These are phyloP conservation scores for Microcebus murinus DNA, from an alignment of 2,113 vertebrate species.

Conservation along the genomic window DNA sequence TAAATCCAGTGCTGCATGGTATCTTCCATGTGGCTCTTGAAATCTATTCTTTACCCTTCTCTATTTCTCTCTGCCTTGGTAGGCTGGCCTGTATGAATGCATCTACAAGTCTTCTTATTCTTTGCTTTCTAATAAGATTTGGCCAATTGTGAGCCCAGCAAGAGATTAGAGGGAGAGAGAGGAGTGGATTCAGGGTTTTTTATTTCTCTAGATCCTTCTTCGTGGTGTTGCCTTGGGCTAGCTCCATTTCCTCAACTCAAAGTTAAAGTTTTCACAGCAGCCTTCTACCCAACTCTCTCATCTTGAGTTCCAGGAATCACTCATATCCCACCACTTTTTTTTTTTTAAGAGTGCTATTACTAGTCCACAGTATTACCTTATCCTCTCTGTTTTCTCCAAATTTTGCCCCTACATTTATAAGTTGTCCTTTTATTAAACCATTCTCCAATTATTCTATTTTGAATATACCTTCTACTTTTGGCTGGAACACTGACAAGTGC, in stretches of 20 bases:
- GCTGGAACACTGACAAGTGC: not conserved
- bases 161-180: not conserved
- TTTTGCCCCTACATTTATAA: not conserved
- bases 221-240: not conserved
- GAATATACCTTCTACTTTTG: not conserved
- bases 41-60: not conserved
- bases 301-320: not conserved
- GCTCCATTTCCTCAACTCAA: not conserved
- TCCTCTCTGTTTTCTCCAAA: not conserved
- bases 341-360: not conserved
- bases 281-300: not conserved
- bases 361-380: not conserved
- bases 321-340: not conserved
- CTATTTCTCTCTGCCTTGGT: not conserved
- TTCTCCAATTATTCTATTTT: not conserved
- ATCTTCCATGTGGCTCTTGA: not conserved
- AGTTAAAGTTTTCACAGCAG: not conserved
- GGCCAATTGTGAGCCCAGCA: not conserved
- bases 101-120: not conserved
- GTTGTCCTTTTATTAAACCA: not conserved
- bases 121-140: not conserved
- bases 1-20: not conserved
- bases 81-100: accelerated
- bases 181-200: not conserved
- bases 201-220: not conserved